These are phyloP conservation scores for Brenthis ino DNA, from an alignment of 2,888 invertebrate genomes.

Conservation along the genomic window DNA sequence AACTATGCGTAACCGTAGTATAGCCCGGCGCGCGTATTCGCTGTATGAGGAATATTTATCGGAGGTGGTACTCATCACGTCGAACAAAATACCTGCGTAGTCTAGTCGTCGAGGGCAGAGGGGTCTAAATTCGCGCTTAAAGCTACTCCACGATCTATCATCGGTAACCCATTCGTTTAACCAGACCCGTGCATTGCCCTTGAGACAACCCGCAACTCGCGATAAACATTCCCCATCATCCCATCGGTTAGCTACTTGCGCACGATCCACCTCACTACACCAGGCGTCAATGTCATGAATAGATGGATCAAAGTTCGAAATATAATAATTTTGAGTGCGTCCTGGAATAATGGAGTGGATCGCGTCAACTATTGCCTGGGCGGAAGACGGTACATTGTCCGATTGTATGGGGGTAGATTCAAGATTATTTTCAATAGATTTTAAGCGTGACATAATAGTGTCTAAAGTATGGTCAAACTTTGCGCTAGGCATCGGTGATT, in stretches of 20 bases:
- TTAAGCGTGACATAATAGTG: too few relatives aligned
- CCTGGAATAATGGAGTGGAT: too few relatives aligned
- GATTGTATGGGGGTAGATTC: too few relatives aligned
- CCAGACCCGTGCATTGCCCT: conserved; percentile 42
- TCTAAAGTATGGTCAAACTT: too few relatives aligned
- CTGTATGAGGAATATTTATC: conserved; percentile 43
- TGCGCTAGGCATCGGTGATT: too few relatives aligned
- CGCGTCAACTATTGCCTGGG: too few relatives aligned
- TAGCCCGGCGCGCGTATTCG: conserved; percentile 44
- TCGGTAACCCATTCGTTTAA: conserved; percentile 42
- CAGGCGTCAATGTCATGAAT: conserved; percentile 42
- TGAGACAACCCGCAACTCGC: conserved; percentile 36
- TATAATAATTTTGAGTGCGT: conserved; percentile 11
- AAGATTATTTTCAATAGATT: too few relatives aligned
- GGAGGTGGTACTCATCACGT: conserved; percentile 41
- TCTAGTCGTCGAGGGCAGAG: conserved; percentile 41
- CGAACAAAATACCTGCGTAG: conserved; percentile 39
- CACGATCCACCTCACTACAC: conserved; percentile 43
- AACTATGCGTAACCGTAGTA: conserved; percentile 43
- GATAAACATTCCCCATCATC: conserved; percentile 38
- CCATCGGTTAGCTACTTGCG: conserved; percentile 38
- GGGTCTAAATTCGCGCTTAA: conserved; percentile 42
- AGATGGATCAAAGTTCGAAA: conserved; percentile 42
- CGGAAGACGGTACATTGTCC: too few relatives aligned
- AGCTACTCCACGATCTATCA: conserved; percentile 42